These are phyloP conservation scores for Aphaenogaster floridana DNA, from an alignment of 1,140 invertebrate genomes.

Conservation along the genomic window DNA sequence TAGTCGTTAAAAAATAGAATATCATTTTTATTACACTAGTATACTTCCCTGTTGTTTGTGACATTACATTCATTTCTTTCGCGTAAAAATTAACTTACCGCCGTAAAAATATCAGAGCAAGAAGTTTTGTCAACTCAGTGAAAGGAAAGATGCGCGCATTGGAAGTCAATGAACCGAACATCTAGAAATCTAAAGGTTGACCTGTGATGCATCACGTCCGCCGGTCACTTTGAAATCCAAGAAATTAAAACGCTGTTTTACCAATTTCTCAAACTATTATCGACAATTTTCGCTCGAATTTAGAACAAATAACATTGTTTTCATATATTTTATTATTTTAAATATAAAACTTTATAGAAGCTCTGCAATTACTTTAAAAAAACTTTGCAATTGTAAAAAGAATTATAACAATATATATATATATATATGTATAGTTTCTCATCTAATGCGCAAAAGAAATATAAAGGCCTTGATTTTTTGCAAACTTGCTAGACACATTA, in stretches of 20 bases:
- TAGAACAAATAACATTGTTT: not conserved
- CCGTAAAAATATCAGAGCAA: not conserved
- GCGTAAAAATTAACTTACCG: not conserved
- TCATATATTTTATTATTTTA: not conserved
- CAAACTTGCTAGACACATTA: not conserved
- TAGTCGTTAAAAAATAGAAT: not conserved
- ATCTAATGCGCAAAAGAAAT: not conserved
- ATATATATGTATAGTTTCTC: not conserved
- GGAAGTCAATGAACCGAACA: conserved; percentile 20
- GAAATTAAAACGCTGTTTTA: not conserved
- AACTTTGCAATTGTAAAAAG: not conserved
- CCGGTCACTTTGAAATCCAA: not conserved
- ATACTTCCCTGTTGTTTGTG: not conserved
- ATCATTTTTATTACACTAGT: not conserved
- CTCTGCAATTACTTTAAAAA: conserved; percentile 3
- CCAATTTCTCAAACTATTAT: not conserved
- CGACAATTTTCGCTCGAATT: not conserved
- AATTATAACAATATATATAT: not conserved
- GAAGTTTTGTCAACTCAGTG: conserved; percentile 37
- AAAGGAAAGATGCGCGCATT: conserved; percentile 23
- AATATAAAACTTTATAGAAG: not conserved
- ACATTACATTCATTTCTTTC: not conserved
- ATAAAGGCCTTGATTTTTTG: not conserved
- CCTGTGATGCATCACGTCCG: not conserved
- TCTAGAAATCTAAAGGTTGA: not conserved